These are phyloP conservation scores for Pterostichus niger DNA, from an alignment of 2,888 invertebrate species.

Conservation along the genomic window DNA sequence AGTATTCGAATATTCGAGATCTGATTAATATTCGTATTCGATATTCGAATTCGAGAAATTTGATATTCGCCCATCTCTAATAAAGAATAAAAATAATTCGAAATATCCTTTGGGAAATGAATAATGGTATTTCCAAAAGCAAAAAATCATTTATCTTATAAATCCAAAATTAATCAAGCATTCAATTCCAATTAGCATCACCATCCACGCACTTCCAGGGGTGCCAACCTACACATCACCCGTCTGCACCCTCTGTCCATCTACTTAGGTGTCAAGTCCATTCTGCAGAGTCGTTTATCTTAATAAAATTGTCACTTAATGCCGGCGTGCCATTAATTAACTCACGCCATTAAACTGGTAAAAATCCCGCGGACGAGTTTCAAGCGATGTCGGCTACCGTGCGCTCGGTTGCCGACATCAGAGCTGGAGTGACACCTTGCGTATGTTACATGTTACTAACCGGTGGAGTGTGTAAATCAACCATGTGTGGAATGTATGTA, in stretches of 20 bases:
- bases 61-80: too few species aligned
- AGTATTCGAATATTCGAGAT: too few species aligned
- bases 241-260: neutral
- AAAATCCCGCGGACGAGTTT: slow-evolving; percentile 7
- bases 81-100: neutral
- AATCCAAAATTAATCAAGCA: slow-evolving; percentile 27
- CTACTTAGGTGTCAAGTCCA: slow-evolving; percentile 22
- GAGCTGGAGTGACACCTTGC: neutral
- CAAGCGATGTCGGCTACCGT: slow-evolving; percentile 10
- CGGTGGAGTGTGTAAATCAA: slow-evolving; percentile 10
- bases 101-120: neutral
- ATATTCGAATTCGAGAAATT: too few species aligned
- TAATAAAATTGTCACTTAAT: slow-evolving; percentile 65
- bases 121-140: neutral
- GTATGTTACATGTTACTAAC: neutral
- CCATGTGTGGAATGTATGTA: slow-evolving; percentile 18
- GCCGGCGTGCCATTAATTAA: slow-evolving; percentile 59
- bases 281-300: slow-evolving; percentile 51
- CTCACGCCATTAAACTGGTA: slow-evolving; percentile 4
- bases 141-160: slow-evolving; percentile 6
- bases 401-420: too few species aligned
- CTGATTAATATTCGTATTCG: too few species aligned
- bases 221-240: neutral
- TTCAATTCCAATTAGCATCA: slow-evolving; percentile 15
- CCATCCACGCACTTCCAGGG: slow-evolving; percentile 2